A percentile compares a stretch with the other conserved stretches of the same genome.
Conservation (phyloP, 2,113 vertebrate genomes). For the Ciconia stormi region DNA sequence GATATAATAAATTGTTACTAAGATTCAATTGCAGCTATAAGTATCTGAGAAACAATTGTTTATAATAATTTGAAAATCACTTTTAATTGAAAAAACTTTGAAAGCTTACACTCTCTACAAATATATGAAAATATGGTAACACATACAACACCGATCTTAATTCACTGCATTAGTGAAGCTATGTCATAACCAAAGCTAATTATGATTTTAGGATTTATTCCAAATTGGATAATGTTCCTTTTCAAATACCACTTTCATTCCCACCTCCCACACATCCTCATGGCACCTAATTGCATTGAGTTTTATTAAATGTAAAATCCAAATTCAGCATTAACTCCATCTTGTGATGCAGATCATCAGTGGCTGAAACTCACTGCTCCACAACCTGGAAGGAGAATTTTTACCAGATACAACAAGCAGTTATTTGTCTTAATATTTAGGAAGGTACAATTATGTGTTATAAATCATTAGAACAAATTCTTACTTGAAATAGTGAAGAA, state of each 20-base stretch:
- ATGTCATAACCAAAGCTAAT: neutral
- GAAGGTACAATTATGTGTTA: neutral
- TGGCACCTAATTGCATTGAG: neutral
- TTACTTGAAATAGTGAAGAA: neutral
- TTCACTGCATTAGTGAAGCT: neutral
- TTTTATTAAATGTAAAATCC: neutral
- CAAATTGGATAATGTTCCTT: neutral
- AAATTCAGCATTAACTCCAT: neutral
- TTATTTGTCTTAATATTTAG: neutral
- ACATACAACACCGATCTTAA: neutral
- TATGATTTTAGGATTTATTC: neutral
- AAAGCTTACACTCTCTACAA: neutral
- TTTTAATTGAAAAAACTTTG: neutral
- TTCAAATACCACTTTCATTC: neutral
- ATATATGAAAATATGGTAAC: neutral
- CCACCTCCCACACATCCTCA: neutral
- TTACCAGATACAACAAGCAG: neutral
- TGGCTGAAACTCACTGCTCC: neutral
- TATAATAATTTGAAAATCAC: neutral
- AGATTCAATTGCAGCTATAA: neutral
- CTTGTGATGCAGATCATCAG: neutral
- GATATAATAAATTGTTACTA: neutral
- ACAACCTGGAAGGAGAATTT: neutral
- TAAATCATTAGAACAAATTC: neutral
- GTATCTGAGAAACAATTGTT: neutral